Conservation (phyloP, 2,888 invertebrate genomes). For the Drosophila anomalata region DNA sequence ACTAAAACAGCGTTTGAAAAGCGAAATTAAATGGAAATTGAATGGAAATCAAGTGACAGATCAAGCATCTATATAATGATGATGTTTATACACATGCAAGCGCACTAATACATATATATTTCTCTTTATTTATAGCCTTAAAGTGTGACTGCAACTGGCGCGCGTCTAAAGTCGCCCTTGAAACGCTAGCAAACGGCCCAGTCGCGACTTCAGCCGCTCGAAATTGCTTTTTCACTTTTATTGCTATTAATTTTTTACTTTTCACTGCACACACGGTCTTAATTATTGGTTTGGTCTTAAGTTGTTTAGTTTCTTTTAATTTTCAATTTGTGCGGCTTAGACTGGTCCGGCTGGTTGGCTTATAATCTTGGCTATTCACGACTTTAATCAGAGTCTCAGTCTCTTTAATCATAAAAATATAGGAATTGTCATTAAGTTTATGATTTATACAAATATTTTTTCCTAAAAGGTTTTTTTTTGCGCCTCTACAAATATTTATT, state of each 20-base stretch:
- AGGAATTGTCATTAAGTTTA: too few relatives aligned
- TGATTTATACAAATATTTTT: too few relatives aligned
- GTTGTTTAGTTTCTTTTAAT: neutral
- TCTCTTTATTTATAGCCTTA: neutral
- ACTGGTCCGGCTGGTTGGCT: neutral
- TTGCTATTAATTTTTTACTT: slow-evolving; percentile 11
- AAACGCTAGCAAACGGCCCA: slow-evolving; percentile 18
- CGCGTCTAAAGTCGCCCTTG: slow-evolving; percentile 41
- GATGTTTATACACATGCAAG: neutral
- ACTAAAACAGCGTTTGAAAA: slow-evolving; percentile 10
- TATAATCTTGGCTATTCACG: neutral
- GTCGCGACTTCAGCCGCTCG: slow-evolving; percentile 14
- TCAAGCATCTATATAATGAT: neutral
- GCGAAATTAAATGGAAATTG: slow-evolving; percentile 35
- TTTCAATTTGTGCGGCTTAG: neutral
- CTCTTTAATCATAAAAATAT: neutral
- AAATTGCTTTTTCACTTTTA: slow-evolving; percentile 20
- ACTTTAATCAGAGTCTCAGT: slow-evolving; percentile 2
- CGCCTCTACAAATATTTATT: too few relatives aligned
- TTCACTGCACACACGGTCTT: slow-evolving; percentile 2
- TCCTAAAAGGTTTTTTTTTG: too few relatives aligned
- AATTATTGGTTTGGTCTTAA: slow-evolving; percentile 14
- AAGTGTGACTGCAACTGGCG: slow-evolving; percentile 14
- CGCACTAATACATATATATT: neutral
- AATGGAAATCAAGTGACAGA: slow-evolving; percentile 31